Evolutionary conservation across 2,797 vertebrate genomes (phyloP), one percentile per base, ranked within the genome.

Genomic region (Psittacula echo): DNA sequence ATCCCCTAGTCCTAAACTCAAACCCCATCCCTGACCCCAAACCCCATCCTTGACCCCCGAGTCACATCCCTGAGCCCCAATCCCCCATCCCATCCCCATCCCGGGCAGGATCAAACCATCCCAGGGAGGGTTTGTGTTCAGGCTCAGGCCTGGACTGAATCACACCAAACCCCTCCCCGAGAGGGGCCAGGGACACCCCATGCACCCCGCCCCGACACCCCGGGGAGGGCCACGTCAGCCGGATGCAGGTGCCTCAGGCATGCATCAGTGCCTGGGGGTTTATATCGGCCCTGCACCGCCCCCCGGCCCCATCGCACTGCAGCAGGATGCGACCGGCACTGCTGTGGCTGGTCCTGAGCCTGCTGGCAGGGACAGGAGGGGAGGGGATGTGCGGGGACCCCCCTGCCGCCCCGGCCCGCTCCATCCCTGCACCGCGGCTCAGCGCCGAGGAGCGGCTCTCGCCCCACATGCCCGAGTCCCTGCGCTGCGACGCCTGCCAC

Each of bases 391-490:
- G 95, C 4, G 50, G 81, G 87, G 67, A 2, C 13, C 32, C 60
- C 22, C 48, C 54, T 7, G 27, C 6, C 1, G 1, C 50, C 39
- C 5, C 9, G 3, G 4, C 62, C 7, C 83, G 7, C 70, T 94
- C 96, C 1, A 24, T 90, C 21, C 7, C 94, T 0, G 95, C 97
- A 0, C 97, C 97, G 34, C 74, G 70, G 48, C 88, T 98, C 66
- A 97, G 97, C 26, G 85, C 97, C 3, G 97, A 98, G 85, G 98
- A 98, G 77, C 93, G 53, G 81, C 95, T 97, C 54, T 98, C 97
- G 0, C 89, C 91, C 70, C 97, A 98, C 53, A 97, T 98, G 96
- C 97, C 98, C 4, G 34, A 77, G 10, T 74, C 97, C 61, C 93
- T 98, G 82, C 98, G 37, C 87, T 98, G 98, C 4, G 97, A 98